Base-by-base conservation (phyloP, 1,140 invertebrate genomes). In the Lepidotrigona ventralis region DNA sequence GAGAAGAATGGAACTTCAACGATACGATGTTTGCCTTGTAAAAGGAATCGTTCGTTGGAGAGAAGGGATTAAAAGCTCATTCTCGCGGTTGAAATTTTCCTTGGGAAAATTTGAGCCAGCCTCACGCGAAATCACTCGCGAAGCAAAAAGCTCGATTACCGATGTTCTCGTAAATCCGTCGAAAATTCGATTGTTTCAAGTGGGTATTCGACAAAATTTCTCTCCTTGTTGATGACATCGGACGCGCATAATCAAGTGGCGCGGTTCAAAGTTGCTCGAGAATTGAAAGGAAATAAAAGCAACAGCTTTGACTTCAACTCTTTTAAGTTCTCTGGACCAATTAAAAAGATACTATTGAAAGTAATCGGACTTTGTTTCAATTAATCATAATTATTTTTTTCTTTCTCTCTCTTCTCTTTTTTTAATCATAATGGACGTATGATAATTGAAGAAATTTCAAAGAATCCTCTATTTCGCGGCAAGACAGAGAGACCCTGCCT, bases 1-100 rank as follows among this genome's bases (percentile, higher is more conserved):
- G 79, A 53, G n/a, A 53, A 54, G 21, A 39, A 64, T 75, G 26
- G 64, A 54, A 68, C 76, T 51, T 68, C 53, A 69, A 77, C 66
- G 64, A 77, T 69, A 68, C 73, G 51, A 33, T 76, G 64, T 77
- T 82, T 69, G 33, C 53, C 19, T 9, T 23, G 33, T 21, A 33
- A 74, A 54, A 58, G 63, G 14, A 3, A n/a, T 54, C 71, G 58
- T 70, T 77, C 53, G 81, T 60, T 58, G 23, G 23, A 46, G 39
- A 23, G 26, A 23, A 53, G 54, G 70, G 64, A 77, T 82, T 77
- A 77, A 70, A 77, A 39, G 33, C 54, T 63, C 33, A 54, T 75
- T 81, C 33, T 21, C 64, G 15, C 53, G n/a, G 77, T 58, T 66
- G n/a, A n/a, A n/a, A n/a, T n/a, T n/a, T n/a, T 54, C 26, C 51